Conservation (phyloP, 2,113 vertebrate genomes). For the Tichodroma muraria region DNA sequence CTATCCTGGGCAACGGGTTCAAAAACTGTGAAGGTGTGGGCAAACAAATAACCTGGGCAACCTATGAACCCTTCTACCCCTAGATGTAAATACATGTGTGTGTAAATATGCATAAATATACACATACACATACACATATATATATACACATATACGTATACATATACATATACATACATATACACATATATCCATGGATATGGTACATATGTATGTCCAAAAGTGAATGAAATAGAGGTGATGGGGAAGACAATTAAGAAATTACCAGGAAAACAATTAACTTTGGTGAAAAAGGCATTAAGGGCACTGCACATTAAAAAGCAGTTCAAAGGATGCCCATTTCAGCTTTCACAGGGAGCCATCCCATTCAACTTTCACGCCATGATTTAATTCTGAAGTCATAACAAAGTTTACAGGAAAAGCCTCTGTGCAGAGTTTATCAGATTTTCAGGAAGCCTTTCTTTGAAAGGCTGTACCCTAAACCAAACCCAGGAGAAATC, state of each 20-base stretch:
- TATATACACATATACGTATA: too few species aligned
- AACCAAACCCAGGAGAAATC: too few species aligned
- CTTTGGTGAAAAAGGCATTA: background rate
- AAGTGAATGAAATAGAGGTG: background rate
- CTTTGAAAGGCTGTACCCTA: too few species aligned
- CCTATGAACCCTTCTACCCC: background rate
- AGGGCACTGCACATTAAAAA: background rate
- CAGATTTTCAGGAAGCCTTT: too few species aligned
- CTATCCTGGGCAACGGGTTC: background rate
- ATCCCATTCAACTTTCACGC: background rate
- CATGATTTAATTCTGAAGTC: background rate
- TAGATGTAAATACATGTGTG: background rate
- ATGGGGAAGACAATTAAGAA: background rate
- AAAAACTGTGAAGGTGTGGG: background rate
- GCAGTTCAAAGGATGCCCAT: background rate
- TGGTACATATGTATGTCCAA: background rate
- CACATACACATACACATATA: too few species aligned
- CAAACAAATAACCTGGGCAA: background rate
- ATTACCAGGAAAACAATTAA: background rate
- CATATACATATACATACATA: too few species aligned
- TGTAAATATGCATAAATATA: too few species aligned
- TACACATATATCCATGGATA: background rate
- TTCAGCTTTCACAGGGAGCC: background rate
- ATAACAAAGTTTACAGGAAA: background rate
- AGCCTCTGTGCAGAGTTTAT: background rate